Conservation (phyloP, 2,888 invertebrate genomes). For the Cantharis rufa region DNA sequence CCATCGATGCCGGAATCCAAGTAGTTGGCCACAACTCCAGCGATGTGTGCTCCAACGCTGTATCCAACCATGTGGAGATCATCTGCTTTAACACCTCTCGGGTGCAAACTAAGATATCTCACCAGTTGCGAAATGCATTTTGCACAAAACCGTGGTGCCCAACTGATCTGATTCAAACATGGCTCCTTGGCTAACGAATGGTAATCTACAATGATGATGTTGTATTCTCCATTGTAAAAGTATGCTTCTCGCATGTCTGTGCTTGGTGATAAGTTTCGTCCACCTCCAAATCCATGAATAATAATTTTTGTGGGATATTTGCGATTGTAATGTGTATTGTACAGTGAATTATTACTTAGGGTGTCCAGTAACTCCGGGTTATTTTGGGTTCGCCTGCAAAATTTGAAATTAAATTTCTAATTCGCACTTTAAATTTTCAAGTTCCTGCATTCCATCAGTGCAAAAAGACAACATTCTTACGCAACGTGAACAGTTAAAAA, state of each 20-base stretch:
- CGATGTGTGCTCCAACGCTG: constrained; percentile 85
- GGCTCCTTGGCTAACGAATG: constrained; percentile 79
- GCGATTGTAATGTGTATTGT: constrained; percentile 76
- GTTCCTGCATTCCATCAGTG: neutral
- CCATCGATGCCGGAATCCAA: constrained; percentile 73
- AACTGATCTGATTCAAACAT: constrained; percentile 68
- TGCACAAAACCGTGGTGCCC: constrained; percentile 57
- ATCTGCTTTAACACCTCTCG: constrained; percentile 75
- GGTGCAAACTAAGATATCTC: constrained; percentile 77
- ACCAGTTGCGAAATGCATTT: constrained; percentile 82
- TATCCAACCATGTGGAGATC: constrained; percentile 82
- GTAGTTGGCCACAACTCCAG: constrained; percentile 81
- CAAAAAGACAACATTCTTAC: neutral
- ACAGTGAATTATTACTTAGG: constrained; percentile 69
- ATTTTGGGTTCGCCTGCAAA: constrained; percentile 71
- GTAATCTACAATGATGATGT: constrained; percentile 87
- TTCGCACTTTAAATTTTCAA: neutral
- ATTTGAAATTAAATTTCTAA: too few species aligned
- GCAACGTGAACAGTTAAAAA: neutral
- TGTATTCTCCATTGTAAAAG: constrained; percentile 78
- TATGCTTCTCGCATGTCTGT: constrained; percentile 85
- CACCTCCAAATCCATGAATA: constrained; percentile 90
- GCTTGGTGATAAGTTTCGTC: constrained; percentile 78
- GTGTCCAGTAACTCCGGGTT: constrained; percentile 75
- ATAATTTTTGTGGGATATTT: constrained; percentile 83